phyloP scores from a whole-genome alignment of 2,888 invertebrate genomes.

The Drosophila putrida region DNA sequence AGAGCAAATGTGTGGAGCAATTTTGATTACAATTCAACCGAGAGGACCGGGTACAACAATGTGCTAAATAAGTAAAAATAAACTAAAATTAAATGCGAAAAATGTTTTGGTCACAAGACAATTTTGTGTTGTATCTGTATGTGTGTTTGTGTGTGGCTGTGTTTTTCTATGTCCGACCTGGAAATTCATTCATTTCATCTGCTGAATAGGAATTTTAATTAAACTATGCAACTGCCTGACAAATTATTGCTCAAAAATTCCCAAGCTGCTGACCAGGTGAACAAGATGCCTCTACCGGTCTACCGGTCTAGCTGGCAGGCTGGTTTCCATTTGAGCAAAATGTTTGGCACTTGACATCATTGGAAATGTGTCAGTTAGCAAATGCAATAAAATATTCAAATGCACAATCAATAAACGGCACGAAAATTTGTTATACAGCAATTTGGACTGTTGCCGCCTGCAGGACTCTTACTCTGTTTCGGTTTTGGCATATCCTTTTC shows the following conservation, averaged over 20 bases:
- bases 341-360: constrained; percentile 40
- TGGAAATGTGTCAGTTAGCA: constrained; percentile 47
- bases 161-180: not conserved
- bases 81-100: constrained; percentile 36
- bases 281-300: constrained; percentile 2
- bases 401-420: constrained; percentile 72
- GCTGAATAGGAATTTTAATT: constrained; percentile 71
- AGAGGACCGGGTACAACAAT: constrained; percentile 1
- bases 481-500: not conserved
- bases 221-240: constrained; percentile 51
- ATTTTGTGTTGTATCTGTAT: constrained; percentile 1
- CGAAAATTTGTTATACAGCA: constrained; percentile 43
- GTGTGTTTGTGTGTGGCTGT: not conserved
- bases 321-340: constrained; percentile 7
- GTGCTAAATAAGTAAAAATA: constrained; percentile 30
- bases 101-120: constrained; percentile 35
- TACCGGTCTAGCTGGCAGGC: not conserved
- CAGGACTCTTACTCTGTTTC: constrained; percentile 20
- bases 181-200: constrained; percentile 46
- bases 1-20: constrained; percentile 26
- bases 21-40: constrained; percentile 39
- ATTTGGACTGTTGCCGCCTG: constrained; percentile 31
- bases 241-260: constrained; percentile 63
- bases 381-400: constrained; percentile 78
- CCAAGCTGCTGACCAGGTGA: constrained; percentile 41